Conservation (phyloP, 92 coral and sea anemone species). For the Isaurus tuberculatus region DNA sequence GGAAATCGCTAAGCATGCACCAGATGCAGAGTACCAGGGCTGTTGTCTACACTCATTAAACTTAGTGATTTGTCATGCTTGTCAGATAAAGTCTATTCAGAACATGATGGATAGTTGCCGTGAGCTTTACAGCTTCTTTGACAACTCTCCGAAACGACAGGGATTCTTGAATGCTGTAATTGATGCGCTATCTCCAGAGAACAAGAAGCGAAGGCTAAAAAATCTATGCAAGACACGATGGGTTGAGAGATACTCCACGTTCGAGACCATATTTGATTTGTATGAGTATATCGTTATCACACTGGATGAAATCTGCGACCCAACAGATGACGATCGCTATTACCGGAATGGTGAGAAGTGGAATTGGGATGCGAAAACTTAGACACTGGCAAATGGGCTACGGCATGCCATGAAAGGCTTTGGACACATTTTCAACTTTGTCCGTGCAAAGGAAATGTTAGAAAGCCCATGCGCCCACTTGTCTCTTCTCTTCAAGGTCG, state of each 20-base stretch:
- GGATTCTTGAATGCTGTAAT: slow-evolving; percentile 44
- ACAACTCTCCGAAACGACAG: slow-evolving; percentile 85
- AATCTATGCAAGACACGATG: not conserved
- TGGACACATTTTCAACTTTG: not conserved
- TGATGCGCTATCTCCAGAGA: not conserved
- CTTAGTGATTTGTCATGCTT: slow-evolving; percentile 69
- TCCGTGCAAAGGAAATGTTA: not conserved
- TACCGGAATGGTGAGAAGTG: not conserved
- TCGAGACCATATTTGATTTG: not conserved
- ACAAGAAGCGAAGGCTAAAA: not conserved
- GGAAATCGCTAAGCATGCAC: slow-evolving; percentile 73
- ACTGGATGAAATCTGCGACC: not conserved
- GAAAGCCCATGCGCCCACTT: too few species aligned
- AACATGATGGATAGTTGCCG: slow-evolving; percentile 76
- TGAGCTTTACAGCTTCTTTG: slow-evolving; percentile 75
- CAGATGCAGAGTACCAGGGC: slow-evolving; percentile 76
- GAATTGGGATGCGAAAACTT: not conserved
- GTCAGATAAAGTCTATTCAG: slow-evolving; percentile 60
- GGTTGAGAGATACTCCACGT: not conserved
- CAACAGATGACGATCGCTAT: not conserved
- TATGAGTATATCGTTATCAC: not conserved
- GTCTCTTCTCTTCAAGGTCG: too few species aligned
- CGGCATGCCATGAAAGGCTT: not conserved
- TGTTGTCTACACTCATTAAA: slow-evolving; percentile 77
- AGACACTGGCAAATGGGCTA: not conserved